A percentile compares a stretch with the other conserved stretches of the same genome.
Evolutionary conservation across 2,113 vertebrate genomes (phyloP).

Genomic region (Ramphastos sulfuratus): DNA sequence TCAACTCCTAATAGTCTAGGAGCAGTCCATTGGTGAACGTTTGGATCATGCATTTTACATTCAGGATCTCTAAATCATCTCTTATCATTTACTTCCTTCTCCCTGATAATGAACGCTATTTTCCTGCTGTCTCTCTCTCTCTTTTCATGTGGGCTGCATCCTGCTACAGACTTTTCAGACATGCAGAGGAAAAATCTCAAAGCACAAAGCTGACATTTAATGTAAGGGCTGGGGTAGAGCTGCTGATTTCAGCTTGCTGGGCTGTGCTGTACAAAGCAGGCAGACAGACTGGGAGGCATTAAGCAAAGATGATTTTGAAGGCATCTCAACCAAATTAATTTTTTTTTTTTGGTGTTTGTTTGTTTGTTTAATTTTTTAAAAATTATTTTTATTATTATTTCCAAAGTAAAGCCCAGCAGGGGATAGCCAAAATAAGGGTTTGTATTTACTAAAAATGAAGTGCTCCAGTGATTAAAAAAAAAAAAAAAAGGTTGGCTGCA

Average conservation of each 20-base stretch:
- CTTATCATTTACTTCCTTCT: constrained; percentile 51
- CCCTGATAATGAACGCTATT: not conserved
- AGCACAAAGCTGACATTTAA: constrained; percentile 33
- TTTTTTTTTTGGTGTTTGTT: not conserved
- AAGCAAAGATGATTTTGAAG: constrained; percentile 60
- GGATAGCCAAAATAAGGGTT: constrained; percentile 56
- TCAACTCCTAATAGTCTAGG: constrained; percentile 61
- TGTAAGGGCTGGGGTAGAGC: not conserved
- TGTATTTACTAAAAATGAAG: constrained; percentile 68
- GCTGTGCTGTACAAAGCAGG: not conserved
- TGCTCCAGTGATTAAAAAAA: constrained; percentile 42
- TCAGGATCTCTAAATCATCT: constrained; percentile 59
- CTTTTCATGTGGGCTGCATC: not conserved
- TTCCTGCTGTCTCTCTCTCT: not conserved
- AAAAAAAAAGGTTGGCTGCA: constrained; percentile 56
- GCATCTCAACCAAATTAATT: constrained; percentile 69
- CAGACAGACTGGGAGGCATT: constrained; percentile 42
- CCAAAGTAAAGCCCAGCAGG: constrained; percentile 57
- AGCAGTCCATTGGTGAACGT: constrained; percentile 43
- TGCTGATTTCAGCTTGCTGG: not conserved
- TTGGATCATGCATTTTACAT: constrained; percentile 52
- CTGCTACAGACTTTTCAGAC: constrained; percentile 8
- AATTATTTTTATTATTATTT: constrained; percentile 37
- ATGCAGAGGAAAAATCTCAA: constrained; percentile 19
- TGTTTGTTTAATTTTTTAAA: not conserved